These are phyloP conservation scores for Protobothrops mucrosquamatus DNA, from an alignment of 2,113 vertebrate species.

Conservation along the genomic window DNA sequence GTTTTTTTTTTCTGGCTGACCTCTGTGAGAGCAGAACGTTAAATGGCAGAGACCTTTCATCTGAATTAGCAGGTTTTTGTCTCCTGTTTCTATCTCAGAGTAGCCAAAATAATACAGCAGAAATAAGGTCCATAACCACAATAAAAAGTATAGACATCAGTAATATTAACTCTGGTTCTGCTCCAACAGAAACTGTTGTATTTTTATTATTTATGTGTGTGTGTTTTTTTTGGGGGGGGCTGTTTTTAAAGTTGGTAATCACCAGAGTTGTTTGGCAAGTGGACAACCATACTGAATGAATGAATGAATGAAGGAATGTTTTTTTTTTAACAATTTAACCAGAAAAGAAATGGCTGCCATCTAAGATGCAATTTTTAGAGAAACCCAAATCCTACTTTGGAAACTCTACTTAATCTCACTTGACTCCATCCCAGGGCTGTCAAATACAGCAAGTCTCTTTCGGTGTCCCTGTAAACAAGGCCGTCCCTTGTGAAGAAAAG, in stretches of 20 bases:
- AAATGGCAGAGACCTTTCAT: background rate
- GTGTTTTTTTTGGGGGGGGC: background rate
- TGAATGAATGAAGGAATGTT: background rate
- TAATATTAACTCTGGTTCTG: background rate
- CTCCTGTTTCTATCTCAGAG: background rate
- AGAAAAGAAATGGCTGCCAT: background rate
- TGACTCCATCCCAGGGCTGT: constrained; percentile 37
- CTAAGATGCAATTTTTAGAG: background rate
- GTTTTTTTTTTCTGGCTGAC: background rate
- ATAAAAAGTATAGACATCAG: background rate
- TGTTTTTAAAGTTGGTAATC: background rate
- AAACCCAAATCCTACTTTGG: constrained; percentile 15
- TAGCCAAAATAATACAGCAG: background rate
- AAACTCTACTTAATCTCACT: constrained; percentile 28
- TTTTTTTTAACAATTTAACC: background rate
- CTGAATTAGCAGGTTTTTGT: background rate
- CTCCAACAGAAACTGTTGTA: background rate
- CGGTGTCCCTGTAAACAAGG: constrained; percentile 35
- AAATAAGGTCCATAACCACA: background rate
- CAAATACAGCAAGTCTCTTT: constrained; percentile 48
- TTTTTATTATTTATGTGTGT: background rate
- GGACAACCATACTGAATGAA: background rate
- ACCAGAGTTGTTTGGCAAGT: background rate
- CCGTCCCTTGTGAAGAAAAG: constrained; percentile 44
- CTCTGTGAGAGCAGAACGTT: background rate